These are phyloP conservation scores for Pangasius mekongensis DNA, from an alignment of 2,797 vertebrate genomes.

Conservation along the genomic window DNA sequence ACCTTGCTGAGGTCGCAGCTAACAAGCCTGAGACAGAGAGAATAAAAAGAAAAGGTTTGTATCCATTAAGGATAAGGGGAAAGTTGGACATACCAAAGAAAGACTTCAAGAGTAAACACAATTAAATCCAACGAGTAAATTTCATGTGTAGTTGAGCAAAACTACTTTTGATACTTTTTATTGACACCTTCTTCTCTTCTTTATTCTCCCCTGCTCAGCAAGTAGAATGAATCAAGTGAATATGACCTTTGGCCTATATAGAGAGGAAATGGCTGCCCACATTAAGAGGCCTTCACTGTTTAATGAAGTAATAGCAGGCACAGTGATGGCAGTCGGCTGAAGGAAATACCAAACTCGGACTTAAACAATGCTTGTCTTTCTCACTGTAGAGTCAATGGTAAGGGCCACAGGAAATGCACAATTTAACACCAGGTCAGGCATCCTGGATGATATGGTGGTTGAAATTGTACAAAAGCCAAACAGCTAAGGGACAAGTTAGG, in stretches of 20 bases:
- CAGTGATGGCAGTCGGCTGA: constrained; percentile 36
- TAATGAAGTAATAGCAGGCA: constrained; percentile 42
- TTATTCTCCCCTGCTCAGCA: constrained; percentile 4
- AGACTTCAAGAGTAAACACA: not conserved
- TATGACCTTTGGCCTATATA: constrained; percentile 54
- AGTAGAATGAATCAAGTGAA: constrained; percentile 39
- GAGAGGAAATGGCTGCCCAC: constrained; percentile 54
- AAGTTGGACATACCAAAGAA: no score
- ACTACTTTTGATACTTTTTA: not conserved
- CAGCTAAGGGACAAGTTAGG: constrained; percentile 29
- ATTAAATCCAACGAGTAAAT: not conserved
- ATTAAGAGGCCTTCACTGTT: constrained; percentile 45
- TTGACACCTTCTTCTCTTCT: not conserved
- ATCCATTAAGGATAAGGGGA: not conserved
- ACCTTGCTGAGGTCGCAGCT: constrained; percentile 25
- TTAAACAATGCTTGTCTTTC: constrained; percentile 57
- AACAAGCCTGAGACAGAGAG: constrained; percentile 20
- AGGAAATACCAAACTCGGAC: constrained; percentile 52
- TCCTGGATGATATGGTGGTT: constrained; percentile 35
- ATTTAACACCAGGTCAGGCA: constrained; percentile 45
- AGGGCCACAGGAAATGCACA: constrained; percentile 52
- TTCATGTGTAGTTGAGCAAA: not conserved
- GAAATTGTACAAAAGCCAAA: constrained; percentile 17
- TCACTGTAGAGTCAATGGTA: constrained; percentile 42
- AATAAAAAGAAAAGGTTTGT: not conserved